Base-by-base conservation (phyloP, 2,888 invertebrate genomes). In the Patella ulyssiponensis region DNA sequence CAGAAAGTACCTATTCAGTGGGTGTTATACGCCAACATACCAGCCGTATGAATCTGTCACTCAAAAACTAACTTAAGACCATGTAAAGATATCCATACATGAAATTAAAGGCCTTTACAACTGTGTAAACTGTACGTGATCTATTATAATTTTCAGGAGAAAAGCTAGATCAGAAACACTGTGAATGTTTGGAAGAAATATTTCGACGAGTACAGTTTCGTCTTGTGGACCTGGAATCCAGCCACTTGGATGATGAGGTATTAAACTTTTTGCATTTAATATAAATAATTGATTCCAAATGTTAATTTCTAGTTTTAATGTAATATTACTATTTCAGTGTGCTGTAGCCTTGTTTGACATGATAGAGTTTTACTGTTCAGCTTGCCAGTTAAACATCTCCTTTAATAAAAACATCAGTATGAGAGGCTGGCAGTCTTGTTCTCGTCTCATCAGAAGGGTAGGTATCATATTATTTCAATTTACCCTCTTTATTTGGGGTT, bases 341-440 rank as follows among this genome's bases (percentile, higher is more conserved):
- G 93, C 95, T 69, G 95, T 95, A 86, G 95, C 96, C 70, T 91
- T 97, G 76, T 97, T 96, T 91, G 97, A 97, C 91, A 97, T 97
- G 96, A 94, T 97, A 81, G 97, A 97, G 90, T 97, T 96, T 91
- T 97, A 97, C 91, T 97, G 97, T 90, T 96, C 96, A 71, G 94
- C 95, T 1, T 93, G 94, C 0, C 94, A 94, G 83, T 92, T 97
- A 80, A 95, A 95, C 90, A 94, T 97, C 82, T 95, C 95, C 54
- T 95, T 94, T 74, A 96, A 96, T 91, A 93, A 94, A 79, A 93
- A 94, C 85, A 95, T 96, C 91, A 95, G 95, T 77, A 93, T 94
- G 71, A 93, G 96, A 69, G 97, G 96, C 14, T 97, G 97, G 96
- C 95, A 95, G 89, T 95, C 96, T 0, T 96, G 96, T 83, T 94